Evolutionary conservation across 2,113 vertebrate species (phyloP), one percentile per base, ranked within the genome.

Genomic region (Tenebrosternarchus preto): DNA sequence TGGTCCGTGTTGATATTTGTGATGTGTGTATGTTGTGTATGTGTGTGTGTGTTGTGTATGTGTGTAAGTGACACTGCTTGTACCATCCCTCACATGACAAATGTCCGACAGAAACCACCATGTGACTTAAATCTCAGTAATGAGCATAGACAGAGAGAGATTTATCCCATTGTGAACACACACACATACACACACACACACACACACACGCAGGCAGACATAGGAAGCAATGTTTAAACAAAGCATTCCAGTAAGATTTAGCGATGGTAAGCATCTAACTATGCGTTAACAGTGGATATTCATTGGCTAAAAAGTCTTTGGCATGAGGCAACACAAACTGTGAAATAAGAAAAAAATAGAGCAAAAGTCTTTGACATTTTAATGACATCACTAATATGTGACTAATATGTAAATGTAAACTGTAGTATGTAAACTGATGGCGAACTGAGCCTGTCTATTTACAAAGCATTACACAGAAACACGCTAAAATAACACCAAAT

Each of bases 1-100:
- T 33, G 11, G 25, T 69, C 64, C 36, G 4, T 17, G 2, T 36
- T 24, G 70, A 72, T 56, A 56, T 63, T 43, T 63, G 24, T 61
- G 24, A 9, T 59, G 55, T 31, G 6, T 73, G 59, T 1, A 46
- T 56, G 50, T 77, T 50, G 43, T 76, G 39, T 55, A 29, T 73
- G 43, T 55, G 24, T 53, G 60, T 31, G 69, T 71, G 22, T 77
- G 29, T 68, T 56, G 63, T 43, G 31, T 43, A 29, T 73, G 43
- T 55, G 24, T 53, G 60, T 31, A 75, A 71, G 22, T 77, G 29
- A 43, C 24, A 17, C 20, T 50, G 25, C 7, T 29, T 63, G 16
- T 24, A 19, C 56, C 84, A 81, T 82, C 74, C 69, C 84, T 89
- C 91, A 87, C 91, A 92, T 92, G 92, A 81, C 83, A 86, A 82